Base-by-base conservation (phyloP, 1,140 invertebrate species). In the Bombyx mandarina region DNA sequence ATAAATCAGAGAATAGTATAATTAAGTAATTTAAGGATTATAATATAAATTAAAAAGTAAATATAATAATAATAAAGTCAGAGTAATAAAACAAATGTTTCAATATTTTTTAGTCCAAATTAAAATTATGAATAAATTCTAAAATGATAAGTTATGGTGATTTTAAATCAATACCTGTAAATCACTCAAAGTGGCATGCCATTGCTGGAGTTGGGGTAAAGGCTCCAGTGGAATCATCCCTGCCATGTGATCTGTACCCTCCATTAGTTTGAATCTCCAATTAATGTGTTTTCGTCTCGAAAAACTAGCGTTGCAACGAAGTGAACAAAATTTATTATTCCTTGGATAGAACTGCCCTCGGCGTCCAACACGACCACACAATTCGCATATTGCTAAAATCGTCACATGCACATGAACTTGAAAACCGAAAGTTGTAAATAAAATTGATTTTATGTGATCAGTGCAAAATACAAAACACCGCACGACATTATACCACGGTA, bases 241-340 rank as follows among this genome's bases (percentile, higher is more conserved):
- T 52, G 70, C 86, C 79, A 89, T 81, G 61, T 86, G 83, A 56
- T 88, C 86, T 12, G 83, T 66, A 54, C 79, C 77, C 62, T 89
- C 87, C 83, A 85, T 87, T n/a, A 88, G 66, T 65, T 74, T 81
- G 61, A 85, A 89, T 60, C 69, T 85, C 82, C 86, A 88, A 61
- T 79, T 86, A 62, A 73, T 80, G 60, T 78, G 66, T 47, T 76
- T 71, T 57, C 72, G 71, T 49, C 76, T 65, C n/a, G 60, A 56
- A 45, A 60, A 65, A 72, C 82, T 83, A 10, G 56, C 52, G 54
- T 75, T 63, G 63, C 83, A 86, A 75, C 76, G 69, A 59, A 78
- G 61, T 6, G 80, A 83, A 65, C 83, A 86, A 61, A 77, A 76
- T 49, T 79, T 83, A 60, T 77, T 86, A 66, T 86, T 82, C 10